Conservation (phyloP, 2,888 invertebrate species). For the Sinopyrophorus schimmeli region DNA sequence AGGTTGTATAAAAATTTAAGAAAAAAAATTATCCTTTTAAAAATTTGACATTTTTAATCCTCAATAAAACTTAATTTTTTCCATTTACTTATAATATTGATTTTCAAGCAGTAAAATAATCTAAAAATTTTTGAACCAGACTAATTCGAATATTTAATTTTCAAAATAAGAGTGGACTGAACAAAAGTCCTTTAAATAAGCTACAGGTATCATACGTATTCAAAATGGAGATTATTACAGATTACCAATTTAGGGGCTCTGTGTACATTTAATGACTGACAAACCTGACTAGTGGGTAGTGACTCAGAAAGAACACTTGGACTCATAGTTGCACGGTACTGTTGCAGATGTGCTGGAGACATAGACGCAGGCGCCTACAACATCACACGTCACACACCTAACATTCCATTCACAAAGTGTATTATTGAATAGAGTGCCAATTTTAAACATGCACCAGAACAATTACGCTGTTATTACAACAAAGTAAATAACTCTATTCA, state of each 20-base stretch:
- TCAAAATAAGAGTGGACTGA: too few relatives aligned
- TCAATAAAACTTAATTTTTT: too few relatives aligned
- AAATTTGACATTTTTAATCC: too few relatives aligned
- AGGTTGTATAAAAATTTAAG: too few relatives aligned
- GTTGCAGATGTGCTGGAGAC: slow-evolving; percentile 84
- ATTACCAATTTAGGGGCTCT: slow-evolving; percentile 18
- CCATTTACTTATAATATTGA: too few relatives aligned
- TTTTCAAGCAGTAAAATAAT: too few relatives aligned
- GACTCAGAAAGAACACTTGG: slow-evolving; percentile 72
- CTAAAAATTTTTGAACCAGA: too few relatives aligned
- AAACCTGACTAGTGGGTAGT: slow-evolving; percentile 81
- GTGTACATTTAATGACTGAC: slow-evolving; percentile 37
- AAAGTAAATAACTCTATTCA: slow-evolving; percentile 4
- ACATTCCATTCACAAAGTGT: slow-evolving; percentile 32
- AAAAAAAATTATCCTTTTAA: too few relatives aligned
- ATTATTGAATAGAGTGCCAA: slow-evolving; percentile 22
- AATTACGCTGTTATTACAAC: background rate
- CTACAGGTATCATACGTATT: too few relatives aligned
- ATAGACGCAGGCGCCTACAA: slow-evolving; percentile 88
- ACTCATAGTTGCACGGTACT: slow-evolving; percentile 67
- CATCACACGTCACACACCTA: slow-evolving; percentile 47
- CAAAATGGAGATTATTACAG: background rate
- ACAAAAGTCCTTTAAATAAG: too few relatives aligned
- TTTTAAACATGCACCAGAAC: slow-evolving; percentile 26
- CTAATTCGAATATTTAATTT: too few relatives aligned